Evolutionary conservation across 1,140 invertebrate genomes (phyloP).

Genomic region (Batillaria attramentaria): DNA sequence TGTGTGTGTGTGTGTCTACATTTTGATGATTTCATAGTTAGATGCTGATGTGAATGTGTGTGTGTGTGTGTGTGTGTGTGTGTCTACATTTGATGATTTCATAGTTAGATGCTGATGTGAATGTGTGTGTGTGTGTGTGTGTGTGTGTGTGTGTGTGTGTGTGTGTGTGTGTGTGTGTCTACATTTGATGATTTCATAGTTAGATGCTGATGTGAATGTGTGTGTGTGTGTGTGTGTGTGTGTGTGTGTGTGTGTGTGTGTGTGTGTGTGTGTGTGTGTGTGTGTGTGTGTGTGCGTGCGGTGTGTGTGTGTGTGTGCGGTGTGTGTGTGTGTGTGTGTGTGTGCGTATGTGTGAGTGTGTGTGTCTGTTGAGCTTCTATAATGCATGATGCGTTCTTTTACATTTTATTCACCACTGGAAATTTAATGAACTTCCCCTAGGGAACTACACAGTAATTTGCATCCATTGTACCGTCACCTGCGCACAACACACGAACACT

Average conservation of each 20-base stretch:
- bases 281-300: not conserved
- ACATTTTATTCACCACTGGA: no score
- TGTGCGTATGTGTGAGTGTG: conserved; percentile 1
- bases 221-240: conserved; percentile 14
- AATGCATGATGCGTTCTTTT: not conserved
- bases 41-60: not conserved
- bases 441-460: not conserved
- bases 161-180: conserved; percentile 7
- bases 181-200: not conserved
- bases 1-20: conserved; percentile 21
- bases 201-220: no score
- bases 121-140: not conserved
- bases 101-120: not conserved
- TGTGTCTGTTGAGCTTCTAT: not conserved
- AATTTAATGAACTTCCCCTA: not conserved
- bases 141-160: not conserved
- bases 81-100: not conserved
- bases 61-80: conserved; percentile 4
- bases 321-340: conserved; percentile 12
- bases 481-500: not conserved
- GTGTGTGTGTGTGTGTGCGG: not conserved
- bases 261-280: not conserved
- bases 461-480: not conserved
- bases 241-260: conserved; percentile 14
- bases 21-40: not conserved